Conservation (phyloP, 2,888 invertebrate species). For the Xanthorhoe designata region DNA sequence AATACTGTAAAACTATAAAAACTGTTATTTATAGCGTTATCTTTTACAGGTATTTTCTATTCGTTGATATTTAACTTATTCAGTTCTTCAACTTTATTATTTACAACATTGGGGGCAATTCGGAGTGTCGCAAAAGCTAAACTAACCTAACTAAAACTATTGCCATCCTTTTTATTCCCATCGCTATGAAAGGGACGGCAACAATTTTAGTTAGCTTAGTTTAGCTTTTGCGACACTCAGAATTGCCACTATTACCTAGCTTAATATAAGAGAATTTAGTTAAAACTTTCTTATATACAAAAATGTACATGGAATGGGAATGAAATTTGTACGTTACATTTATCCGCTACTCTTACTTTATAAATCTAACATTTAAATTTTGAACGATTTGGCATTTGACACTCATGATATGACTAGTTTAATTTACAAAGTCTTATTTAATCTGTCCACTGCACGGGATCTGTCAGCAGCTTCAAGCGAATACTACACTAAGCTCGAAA, state of each 20-base stretch:
- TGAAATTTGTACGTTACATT: slow-evolving; percentile 81
- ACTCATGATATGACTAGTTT: slow-evolving; percentile 56
- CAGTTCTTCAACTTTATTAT: slow-evolving; percentile 69
- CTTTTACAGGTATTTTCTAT: slow-evolving; percentile 11
- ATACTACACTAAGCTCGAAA: slow-evolving; percentile 88
- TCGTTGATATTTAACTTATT: slow-evolving; percentile 36
- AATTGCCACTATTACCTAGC: too few species aligned
- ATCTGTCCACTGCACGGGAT: slow-evolving; percentile 57
- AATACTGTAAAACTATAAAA: slow-evolving; percentile 11
- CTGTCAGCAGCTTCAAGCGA: slow-evolving; percentile 69
- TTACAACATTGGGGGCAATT: too few species aligned
- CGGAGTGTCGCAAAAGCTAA: too few species aligned
- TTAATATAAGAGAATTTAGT: slow-evolving; percentile 67
- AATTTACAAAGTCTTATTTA: slow-evolving; percentile 30
- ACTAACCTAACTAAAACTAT: too few species aligned
- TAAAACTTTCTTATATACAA: slow-evolving; percentile 76
- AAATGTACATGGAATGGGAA: slow-evolving; percentile 75
- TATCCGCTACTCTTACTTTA: slow-evolving; percentile 42
- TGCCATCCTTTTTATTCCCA: too few species aligned
- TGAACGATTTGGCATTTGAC: slow-evolving; percentile 71
- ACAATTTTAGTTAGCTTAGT: too few species aligned
- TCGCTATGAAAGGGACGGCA: too few species aligned
- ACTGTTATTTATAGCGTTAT: background rate
- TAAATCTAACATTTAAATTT: slow-evolving; percentile 50
- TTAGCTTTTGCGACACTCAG: too few species aligned